Percentiles rank a stretch among this genome's conserved stretches.
Evolutionary conservation across 1,140 invertebrate genomes (phyloP).

Genomic region (Babylonia areolata): DNA sequence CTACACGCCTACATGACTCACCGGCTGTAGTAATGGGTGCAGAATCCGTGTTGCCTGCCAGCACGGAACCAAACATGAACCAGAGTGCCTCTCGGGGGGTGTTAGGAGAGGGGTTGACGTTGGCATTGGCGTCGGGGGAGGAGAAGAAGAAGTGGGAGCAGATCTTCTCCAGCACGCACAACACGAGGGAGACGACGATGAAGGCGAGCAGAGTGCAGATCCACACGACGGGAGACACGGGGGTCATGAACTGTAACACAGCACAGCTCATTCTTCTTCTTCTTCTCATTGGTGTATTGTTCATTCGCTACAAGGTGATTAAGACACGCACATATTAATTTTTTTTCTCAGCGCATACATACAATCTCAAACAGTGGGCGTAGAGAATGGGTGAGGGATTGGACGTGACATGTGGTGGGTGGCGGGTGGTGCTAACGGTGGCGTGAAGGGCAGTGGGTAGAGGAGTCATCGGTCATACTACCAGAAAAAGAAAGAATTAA

Average conservation of each 20-base stretch:
- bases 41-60: conserved; percentile 69
- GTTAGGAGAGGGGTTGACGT: conserved; percentile 57
- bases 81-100: conserved; percentile 72
- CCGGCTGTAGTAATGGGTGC: conserved; percentile 69
- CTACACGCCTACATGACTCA: not conserved
- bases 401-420: no score
- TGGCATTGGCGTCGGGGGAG: conserved; percentile 56
- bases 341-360: no score
- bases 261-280: no score
- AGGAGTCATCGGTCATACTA: no score
- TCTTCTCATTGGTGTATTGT: no score
- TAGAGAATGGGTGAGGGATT: no score
- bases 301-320: no score
- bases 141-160: conserved; percentile 80
- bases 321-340: no score
- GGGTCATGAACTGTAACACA: conserved; percentile 90
- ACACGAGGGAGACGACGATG: conserved; percentile 91
- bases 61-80: conserved; percentile 73
- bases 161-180: conserved; percentile 88
- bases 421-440: no score
- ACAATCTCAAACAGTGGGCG: no score
- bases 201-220: conserved; percentile 71
- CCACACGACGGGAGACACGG: conserved; percentile 87
- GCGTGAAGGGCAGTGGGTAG: no score
- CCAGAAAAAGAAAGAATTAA: no score